These are phyloP conservation scores for Amblyraja radiata DNA, from an alignment of 2,797 vertebrate species.

Conservation along the genomic window DNA sequence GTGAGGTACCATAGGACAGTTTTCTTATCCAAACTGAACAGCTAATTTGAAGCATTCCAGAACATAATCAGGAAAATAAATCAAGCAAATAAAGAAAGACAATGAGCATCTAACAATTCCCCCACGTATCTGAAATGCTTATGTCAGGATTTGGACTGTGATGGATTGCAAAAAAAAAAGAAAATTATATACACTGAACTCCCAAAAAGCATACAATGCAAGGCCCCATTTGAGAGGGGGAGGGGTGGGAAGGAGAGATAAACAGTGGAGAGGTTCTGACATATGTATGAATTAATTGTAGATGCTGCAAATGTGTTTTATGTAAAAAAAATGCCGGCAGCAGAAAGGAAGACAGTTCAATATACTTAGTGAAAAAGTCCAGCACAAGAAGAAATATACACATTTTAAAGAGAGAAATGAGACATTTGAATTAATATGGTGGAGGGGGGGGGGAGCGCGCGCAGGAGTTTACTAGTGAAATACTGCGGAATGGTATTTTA, in stretches of 20 bases:
- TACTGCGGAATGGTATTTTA: not conserved
- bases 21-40: not conserved
- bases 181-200: not conserved
- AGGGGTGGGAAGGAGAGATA: no score
- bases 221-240: no score
- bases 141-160: no score
- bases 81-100: not conserved
- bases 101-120: not conserved
- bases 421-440: not conserved
- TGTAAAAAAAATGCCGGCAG: not conserved
- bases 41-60: not conserved
- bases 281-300: not conserved
- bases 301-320: not conserved
- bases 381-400: not conserved
- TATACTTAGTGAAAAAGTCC: not conserved
- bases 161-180: not conserved
- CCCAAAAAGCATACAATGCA: no score
- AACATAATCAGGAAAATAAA: not conserved
- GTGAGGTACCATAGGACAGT: no score
- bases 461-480: not conserved
- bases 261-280: not conserved
- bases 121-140: not conserved
- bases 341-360: not conserved
- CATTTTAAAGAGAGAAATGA: not conserved
- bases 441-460: not conserved